Percentiles rank a stretch among this genome's conserved stretches.
Conservation (phyloP, 2,797 vertebrate genomes). For the Onychomys leucogaster region DNA sequence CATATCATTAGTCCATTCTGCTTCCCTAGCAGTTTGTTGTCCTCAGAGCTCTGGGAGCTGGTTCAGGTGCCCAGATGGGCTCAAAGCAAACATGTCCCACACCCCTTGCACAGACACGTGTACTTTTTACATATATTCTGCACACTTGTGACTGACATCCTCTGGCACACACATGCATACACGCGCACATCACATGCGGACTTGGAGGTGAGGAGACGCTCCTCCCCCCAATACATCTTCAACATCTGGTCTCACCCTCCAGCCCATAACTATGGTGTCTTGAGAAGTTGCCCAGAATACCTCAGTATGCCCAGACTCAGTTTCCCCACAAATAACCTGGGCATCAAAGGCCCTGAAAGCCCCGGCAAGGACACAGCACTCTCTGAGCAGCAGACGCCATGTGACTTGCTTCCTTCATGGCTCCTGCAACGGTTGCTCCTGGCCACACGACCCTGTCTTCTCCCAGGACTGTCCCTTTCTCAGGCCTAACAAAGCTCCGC, state of each 20-base stretch:
- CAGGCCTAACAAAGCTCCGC: not conserved
- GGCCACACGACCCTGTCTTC: not conserved
- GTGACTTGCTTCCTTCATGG: not conserved
- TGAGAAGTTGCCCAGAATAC: not conserved
- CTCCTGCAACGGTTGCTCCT: not conserved
- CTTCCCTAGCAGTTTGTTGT: not conserved
- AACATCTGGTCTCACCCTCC: not conserved
- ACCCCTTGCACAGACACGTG: fast-evolving
- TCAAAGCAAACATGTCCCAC: fast-evolving
- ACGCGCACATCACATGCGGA: not conserved
- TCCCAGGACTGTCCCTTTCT: not conserved
- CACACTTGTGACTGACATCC: too few relatives aligned
- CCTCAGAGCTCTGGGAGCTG: not conserved
- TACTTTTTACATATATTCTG: not conserved
- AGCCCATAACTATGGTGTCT: not conserved
- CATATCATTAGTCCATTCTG: fast-evolving
- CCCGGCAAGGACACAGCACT: not conserved
- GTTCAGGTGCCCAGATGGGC: not conserved
- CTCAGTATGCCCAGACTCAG: not conserved
- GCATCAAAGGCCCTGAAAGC: not conserved
- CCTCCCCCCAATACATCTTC: not conserved
- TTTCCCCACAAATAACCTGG: not conserved
- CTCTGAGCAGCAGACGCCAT: fast-evolving
- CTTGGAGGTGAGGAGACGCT: not conserved
- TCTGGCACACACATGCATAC: fast-evolving